Percentiles rank a stretch among this genome's conserved stretches.
phyloP scores from a whole-genome alignment of 2,113 vertebrate species.

The Nothoprocta perdicaria region DNA sequence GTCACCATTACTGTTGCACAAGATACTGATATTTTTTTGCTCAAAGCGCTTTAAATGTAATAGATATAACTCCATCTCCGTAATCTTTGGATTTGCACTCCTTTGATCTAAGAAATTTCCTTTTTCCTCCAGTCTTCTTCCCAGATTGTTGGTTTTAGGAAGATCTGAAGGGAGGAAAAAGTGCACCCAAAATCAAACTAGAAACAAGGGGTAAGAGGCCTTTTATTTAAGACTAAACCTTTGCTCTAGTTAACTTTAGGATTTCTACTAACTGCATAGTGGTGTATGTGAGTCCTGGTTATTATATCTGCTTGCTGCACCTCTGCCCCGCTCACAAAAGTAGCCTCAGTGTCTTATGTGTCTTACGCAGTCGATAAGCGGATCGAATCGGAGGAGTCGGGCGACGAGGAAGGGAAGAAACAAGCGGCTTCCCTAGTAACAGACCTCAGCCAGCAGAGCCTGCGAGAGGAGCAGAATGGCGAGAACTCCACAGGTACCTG shows the following conservation, averaged over 20 bases:
- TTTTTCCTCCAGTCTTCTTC: constrained; percentile 77
- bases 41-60: constrained; percentile 17
- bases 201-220: constrained; percentile 72
- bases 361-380: constrained; percentile 87
- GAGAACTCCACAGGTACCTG: constrained; percentile 60
- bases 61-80: constrained; percentile 45
- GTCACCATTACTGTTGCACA: constrained; percentile 11
- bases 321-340: background rate
- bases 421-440: constrained; percentile 81
- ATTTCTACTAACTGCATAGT: constrained; percentile 58
- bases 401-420: constrained; percentile 91
- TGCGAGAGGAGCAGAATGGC: constrained; percentile 75
- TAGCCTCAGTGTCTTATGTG: background rate
- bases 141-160: constrained; percentile 76
- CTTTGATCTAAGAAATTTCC: constrained; percentile 73
- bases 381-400: constrained; percentile 94
- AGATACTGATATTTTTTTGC: background rate
- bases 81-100: constrained; percentile 61
- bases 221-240: constrained; percentile 74
- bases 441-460: constrained; percentile 83
- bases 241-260: constrained; percentile 62
- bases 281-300: background rate
- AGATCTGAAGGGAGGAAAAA: constrained; percentile 76
- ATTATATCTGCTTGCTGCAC: background rate
- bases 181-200: constrained; percentile 74